Evolutionary conservation across 1,140 invertebrate species (phyloP), one percentile per base, ranked within the genome.

Genomic region (Macrobrachium nipponense): DNA sequence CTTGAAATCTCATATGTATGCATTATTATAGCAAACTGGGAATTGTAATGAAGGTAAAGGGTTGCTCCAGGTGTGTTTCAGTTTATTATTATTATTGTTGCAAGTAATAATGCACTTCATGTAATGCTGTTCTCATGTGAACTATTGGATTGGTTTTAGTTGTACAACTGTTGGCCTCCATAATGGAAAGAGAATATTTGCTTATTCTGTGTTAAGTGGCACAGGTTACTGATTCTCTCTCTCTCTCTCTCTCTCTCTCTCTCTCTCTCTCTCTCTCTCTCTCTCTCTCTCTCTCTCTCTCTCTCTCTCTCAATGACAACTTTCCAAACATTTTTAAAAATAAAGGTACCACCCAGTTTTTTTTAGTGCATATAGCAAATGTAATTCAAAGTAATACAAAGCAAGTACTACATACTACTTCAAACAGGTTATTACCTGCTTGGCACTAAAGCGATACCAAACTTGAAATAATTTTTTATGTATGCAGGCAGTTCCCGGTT

Each of bases 201-300:
- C 23, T 3, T 58, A n/a, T n/a, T 82, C 68, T 72, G 18, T 72
- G n/a, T 20, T 64, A 58, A n/a, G 4, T 36, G 27, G 4, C 4
- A 4, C 27, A 36, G 27, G 27, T 36, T 36, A 36, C 51, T 51
- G 64, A 36, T n/a, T 23, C 12, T 73, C 51, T 59, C 51, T 36
- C 66, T 82, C 20, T 59, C 66, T 82, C 68, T 70, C 62, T 72
- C 72, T 75, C 51, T 82, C 72, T 62, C 70, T 58, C 79, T 80
- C 79, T 80, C 44, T 58, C 79, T 58, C 79, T 70, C 78, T 66
- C 36, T 80, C 78, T 66, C 23, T 80, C 60, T 80, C 23, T 66
- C 43, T 66, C 23, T 66, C 61, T 80, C 43, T 68, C 43, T 68
- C 64, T 80, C 78, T 66, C 43, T 36, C 61, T 36, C 18, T 72